Evolutionary conservation across 2,113 vertebrate genomes (phyloP).

Genomic region (Gasterosteus nipponicus): DNA sequence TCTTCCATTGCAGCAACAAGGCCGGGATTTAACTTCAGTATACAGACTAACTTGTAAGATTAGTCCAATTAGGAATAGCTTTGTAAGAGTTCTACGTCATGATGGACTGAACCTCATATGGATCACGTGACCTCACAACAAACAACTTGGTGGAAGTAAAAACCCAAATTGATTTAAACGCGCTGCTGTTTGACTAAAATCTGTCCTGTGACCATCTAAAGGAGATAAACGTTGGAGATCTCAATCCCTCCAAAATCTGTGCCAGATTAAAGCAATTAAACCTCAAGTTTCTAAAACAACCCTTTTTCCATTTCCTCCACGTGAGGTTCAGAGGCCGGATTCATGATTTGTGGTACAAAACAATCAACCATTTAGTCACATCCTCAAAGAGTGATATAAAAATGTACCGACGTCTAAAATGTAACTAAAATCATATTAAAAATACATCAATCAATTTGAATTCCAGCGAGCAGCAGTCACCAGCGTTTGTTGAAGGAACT

Average conservation of each 20-base stretch:
- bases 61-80: not conserved
- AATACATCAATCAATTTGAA: not conserved
- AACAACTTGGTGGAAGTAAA: not conserved
- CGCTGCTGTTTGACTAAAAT: not conserved
- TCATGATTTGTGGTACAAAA: not conserved
- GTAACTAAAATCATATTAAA: not conserved
- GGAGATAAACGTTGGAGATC: not conserved
- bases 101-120: too few species aligned
- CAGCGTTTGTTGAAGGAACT: constrained; percentile 25
- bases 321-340: not conserved
- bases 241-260: constrained; percentile 16
- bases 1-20: constrained; percentile 26
- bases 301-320: not conserved
- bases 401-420: not conserved
- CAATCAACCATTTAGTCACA: not conserved
- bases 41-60: constrained; percentile 15
- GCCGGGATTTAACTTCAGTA: constrained; percentile 39
- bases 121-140: not conserved
- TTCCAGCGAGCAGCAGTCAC: not conserved
- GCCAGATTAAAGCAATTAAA: constrained; percentile 13
- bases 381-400: not conserved
- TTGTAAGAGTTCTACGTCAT: too few species aligned
- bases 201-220: not conserved
- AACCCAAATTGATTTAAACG: not conserved
- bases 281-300: not conserved